A percentile compares a stretch with the other conserved stretches of the same genome.
These are phyloP conservation scores for Acromyrmex charruanus DNA, from an alignment of 1,140 invertebrate genomes.

Conservation along the genomic window DNA sequence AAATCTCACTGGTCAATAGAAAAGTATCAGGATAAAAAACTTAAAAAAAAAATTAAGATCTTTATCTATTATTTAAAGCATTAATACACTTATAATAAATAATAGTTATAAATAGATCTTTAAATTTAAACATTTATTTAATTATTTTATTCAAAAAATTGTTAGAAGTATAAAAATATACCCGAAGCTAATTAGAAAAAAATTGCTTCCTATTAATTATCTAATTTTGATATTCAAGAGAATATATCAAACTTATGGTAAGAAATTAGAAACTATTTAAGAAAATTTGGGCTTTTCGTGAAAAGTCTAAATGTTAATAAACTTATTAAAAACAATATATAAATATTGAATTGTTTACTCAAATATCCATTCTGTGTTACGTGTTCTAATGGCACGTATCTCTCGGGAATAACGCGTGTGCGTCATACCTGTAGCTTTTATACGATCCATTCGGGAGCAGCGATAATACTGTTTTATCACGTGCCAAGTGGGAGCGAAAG, in stretches of 20 bases:
- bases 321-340: background rate
- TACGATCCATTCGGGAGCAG: constrained; percentile 38
- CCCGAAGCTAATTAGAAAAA: background rate
- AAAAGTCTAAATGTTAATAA: background rate
- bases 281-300: background rate
- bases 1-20: background rate
- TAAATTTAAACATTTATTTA: background rate
- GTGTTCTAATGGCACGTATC: constrained; percentile 21
- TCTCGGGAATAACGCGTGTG: constrained; percentile 37
- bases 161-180: background rate
- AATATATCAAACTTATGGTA: background rate
- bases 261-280: background rate
- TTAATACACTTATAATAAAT: background rate
- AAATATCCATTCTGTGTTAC: constrained; percentile 21
- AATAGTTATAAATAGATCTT: background rate
- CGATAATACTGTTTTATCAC: constrained; percentile 44
- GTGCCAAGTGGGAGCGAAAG: constrained; percentile 14
- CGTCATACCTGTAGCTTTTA: constrained; percentile 33
- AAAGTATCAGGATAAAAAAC: background rate
- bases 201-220: background rate
- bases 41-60: background rate
- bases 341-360: constrained; percentile 22
- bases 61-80: too few species aligned
- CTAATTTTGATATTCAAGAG: background rate
- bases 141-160: background rate